Percentiles rank a stretch among this genome's conserved stretches.
Evolutionary conservation across 92 coral and sea anemone species (phyloP).

Genomic region (Siderastrea siderea): DNA sequence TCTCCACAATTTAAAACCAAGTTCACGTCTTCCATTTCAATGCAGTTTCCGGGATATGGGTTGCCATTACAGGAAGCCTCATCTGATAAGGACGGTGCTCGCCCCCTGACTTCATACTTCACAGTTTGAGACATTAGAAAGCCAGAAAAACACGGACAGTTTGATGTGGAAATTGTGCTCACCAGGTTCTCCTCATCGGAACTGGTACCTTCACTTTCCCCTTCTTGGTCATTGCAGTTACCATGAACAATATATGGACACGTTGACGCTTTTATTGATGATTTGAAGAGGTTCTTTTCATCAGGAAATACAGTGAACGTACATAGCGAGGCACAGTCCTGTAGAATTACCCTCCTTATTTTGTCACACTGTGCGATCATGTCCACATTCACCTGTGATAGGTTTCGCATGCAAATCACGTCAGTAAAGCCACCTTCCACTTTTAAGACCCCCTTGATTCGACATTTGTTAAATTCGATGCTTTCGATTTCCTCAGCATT

Average conservation of each 20-base stretch:
- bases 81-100: neutral
- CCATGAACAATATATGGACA: neutral
- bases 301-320: conserved; percentile 11
- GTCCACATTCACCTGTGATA: conserved; percentile 19
- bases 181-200: neutral
- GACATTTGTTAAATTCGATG: conserved; percentile 15
- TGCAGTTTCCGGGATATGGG: neutral
- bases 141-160: conserved; percentile 42
- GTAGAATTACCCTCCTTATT: conserved; percentile 19
- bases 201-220: neutral
- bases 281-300: neutral
- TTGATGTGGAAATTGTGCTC: neutral
- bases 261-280: neutral
- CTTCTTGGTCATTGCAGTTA: neutral
- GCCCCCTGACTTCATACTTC: neutral
- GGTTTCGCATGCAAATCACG: conserved; percentile 13
- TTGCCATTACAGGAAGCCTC: neutral
- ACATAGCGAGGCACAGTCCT: conserved; percentile 3
- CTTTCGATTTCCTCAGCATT: conserved; percentile 22
- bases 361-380: conserved; percentile 13
- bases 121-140: neutral
- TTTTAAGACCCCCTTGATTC: conserved; percentile 21
- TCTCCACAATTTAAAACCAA: neutral
- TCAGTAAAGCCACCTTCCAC: conserved; percentile 11
- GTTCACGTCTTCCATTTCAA: neutral